Percentiles rank a stretch among this genome's conserved stretches.
Evolutionary conservation across 2,888 invertebrate species (phyloP).

Genomic region (Brachyptera putata): DNA sequence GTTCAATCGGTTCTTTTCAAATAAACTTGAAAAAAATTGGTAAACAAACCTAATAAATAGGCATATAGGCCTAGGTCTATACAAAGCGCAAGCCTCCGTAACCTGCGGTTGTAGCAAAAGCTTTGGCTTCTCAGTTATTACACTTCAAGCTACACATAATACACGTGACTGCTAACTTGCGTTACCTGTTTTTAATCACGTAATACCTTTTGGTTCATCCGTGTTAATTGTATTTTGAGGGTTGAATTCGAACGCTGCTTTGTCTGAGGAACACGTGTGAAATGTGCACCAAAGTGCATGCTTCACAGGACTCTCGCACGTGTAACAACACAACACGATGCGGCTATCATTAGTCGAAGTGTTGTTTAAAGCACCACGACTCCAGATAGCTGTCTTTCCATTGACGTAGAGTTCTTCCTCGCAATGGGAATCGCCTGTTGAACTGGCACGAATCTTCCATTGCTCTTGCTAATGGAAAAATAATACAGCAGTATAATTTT

Average conservation of each 20-base stretch:
- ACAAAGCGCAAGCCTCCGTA: too few relatives aligned
- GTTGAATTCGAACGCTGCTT: conserved; percentile 16
- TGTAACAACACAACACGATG: conserved; percentile 60
- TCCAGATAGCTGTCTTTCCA: conserved; percentile 81
- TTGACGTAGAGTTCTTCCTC: conserved; percentile 88
- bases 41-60: too few relatives aligned
- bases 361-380: conserved; percentile 38
- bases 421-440: conserved; percentile 49
- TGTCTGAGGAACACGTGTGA: conserved; percentile 38
- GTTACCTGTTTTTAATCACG: too few relatives aligned
- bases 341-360: not conserved
- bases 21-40: too few relatives aligned
- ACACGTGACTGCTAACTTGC: too few relatives aligned
- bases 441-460: conserved; percentile 53
- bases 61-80: too few relatives aligned
- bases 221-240: not conserved
- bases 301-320: conserved; percentile 74
- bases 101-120: too few relatives aligned
- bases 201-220: conserved; percentile 25
- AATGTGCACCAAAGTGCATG: conserved; percentile 73
- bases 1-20: too few relatives aligned
- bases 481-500: not conserved
- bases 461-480: conserved; percentile 43
- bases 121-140: too few relatives aligned
- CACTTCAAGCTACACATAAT: too few relatives aligned